A percentile compares a stretch with the other conserved stretches of the same genome.
Conservation (phyloP, 2,888 invertebrate species). For the Mechanitis mazaeus region DNA sequence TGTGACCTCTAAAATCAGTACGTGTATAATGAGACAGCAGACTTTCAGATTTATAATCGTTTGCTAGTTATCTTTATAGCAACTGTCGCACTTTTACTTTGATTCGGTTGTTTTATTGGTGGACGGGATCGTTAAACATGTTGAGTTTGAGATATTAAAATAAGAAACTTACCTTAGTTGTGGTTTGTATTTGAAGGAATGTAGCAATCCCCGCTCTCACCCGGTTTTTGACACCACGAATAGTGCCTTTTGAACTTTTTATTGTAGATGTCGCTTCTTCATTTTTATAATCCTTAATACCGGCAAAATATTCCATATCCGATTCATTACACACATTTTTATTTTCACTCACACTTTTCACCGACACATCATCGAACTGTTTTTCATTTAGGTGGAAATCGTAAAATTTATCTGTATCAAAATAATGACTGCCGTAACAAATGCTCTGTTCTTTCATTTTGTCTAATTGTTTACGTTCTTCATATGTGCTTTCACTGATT, state of each 20-base stretch:
- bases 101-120: slow-evolving; percentile 7
- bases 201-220: slow-evolving; percentile 96
- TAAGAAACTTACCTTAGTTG: slow-evolving; percentile 81
- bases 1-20: slow-evolving; percentile 65
- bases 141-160: slow-evolving; percentile 40
- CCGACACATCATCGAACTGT: slow-evolving; percentile 66
- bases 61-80: slow-evolving; percentile 12
- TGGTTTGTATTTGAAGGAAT: slow-evolving; percentile 89
- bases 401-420: slow-evolving; percentile 87
- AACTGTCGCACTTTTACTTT: slow-evolving; percentile 6
- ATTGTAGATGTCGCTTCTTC: slow-evolving; percentile 85
- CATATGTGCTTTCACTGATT: slow-evolving; percentile 82
- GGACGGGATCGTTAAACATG: slow-evolving; percentile 19
- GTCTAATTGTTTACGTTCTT: slow-evolving; percentile 77
- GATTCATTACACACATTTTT: slow-evolving; percentile 64
- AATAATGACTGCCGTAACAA: slow-evolving; percentile 75
- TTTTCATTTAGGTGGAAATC: slow-evolving; percentile 89
- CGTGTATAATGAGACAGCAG: slow-evolving; percentile 54
- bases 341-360: slow-evolving; percentile 66
- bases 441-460: slow-evolving; percentile 63
- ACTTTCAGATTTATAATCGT: slow-evolving; percentile 34
- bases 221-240: slow-evolving; percentile 95
- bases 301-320: slow-evolving; percentile 85
- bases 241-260: slow-evolving; percentile 93
- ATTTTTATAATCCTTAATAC: slow-evolving; percentile 83